Conservation (phyloP, 2,797 vertebrate species). For the Coilia nasus region DNA sequence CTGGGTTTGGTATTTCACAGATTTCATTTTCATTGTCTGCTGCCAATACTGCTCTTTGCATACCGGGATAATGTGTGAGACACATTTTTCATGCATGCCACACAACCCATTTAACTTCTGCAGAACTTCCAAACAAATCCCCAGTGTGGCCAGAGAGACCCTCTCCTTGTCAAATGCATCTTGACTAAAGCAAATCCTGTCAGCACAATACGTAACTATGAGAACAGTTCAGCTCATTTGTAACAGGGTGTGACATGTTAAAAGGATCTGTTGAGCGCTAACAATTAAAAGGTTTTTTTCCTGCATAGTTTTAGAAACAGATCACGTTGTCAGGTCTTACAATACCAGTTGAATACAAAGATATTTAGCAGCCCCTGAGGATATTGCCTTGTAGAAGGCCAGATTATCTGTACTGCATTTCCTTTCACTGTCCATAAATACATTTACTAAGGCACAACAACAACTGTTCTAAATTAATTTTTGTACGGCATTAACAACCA, state of each 20-base stretch:
- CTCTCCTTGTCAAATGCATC: conserved; percentile 1
- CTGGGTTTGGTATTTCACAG: conserved; percentile 15
- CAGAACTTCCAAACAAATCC: conserved; percentile 11
- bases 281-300: not conserved
- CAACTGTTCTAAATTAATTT: not conserved
- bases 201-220: conserved; percentile 6
- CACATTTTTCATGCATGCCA: conserved; percentile 17
- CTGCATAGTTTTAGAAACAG: not conserved
- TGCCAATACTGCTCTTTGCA: conserved; percentile 27
- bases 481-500: not conserved
- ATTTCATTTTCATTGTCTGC: conserved; percentile 21
- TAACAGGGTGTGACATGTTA: conserved; percentile 6
- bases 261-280: conserved; percentile 9
- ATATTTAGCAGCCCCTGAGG: not conserved
- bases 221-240: conserved; percentile 11
- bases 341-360: not conserved
- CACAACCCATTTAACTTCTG: conserved; percentile 11
- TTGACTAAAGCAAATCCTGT: conserved; percentile 7
- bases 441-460: not conserved
- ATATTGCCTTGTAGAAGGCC: not conserved
- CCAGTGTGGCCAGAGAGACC: not conserved
- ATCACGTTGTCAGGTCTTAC: not conserved
- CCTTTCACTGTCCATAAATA: not conserved
- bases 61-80: conserved; percentile 20
- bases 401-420: not conserved